Percentiles rank a stretch among this genome's conserved stretches.
Evolutionary conservation across 2,113 vertebrate species (phyloP).

Genomic region (Xiphophorus couchianus): DNA sequence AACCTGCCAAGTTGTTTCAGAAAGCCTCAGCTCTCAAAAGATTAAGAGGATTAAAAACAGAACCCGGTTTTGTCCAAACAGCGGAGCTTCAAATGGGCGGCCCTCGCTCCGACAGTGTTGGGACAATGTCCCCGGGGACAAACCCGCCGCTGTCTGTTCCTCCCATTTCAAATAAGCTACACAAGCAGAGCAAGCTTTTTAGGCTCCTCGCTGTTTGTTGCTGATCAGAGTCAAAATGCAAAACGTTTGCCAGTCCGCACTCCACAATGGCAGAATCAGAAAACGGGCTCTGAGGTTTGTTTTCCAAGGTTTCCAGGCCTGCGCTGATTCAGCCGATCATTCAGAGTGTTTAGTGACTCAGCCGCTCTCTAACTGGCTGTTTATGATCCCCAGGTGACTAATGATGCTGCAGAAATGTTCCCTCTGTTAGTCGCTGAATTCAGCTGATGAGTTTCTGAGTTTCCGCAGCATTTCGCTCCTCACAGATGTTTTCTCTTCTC

Average conservation of each 20-base stretch:
- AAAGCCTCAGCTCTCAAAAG: slow-evolving; percentile 51
- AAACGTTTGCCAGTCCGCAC: slow-evolving; percentile 18
- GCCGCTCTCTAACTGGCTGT: background rate
- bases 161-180: slow-evolving; percentile 26
- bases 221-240: slow-evolving; percentile 17
- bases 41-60: slow-evolving; percentile 67
- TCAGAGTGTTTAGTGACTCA: background rate
- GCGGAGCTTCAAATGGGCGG: slow-evolving; percentile 41
- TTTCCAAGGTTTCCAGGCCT: slow-evolving; percentile 2
- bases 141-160: slow-evolving; percentile 16
- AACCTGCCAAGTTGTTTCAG: slow-evolving; percentile 62
- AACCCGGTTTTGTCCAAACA: slow-evolving; percentile 57
- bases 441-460: background rate
- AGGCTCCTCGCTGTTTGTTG: slow-evolving; percentile 18
- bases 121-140: slow-evolving; percentile 41
- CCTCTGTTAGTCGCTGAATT: background rate
- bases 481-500: slow-evolving; percentile 33
- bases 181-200: slow-evolving; percentile 9
- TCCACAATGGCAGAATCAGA: background rate
- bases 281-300: background rate
- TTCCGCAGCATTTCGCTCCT: background rate
- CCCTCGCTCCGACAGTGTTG: slow-evolving; percentile 39
- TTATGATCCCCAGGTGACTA: slow-evolving; percentile 1
- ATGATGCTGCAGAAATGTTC: background rate
- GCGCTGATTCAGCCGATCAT: slow-evolving; percentile 2